Evolutionary conservation across 2,888 invertebrate genomes (phyloP).

Genomic region (Idaea straminata): DNA sequence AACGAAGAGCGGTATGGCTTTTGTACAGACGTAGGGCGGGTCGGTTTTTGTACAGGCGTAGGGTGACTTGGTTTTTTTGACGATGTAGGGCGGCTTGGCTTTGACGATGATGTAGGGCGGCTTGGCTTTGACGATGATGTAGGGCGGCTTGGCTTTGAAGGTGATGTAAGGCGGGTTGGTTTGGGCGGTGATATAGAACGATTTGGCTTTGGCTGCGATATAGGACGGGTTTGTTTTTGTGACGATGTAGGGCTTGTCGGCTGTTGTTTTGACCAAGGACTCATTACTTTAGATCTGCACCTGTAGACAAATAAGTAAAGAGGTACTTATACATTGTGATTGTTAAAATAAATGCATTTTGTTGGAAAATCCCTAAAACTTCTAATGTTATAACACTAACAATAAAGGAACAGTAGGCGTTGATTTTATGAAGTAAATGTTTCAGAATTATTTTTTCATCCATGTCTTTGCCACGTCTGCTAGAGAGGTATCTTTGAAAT

Average conservation of each 20-base stretch:
- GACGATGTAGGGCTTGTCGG: constrained; percentile 11
- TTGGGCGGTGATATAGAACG: background rate
- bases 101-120: background rate
- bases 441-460: constrained; percentile 5
- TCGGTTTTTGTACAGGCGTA: background rate
- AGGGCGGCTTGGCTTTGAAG: background rate
- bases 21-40: background rate
- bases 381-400: constrained; percentile 3
- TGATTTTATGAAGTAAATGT: constrained; percentile 6
- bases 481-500: constrained; percentile 5
- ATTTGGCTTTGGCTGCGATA: background rate
- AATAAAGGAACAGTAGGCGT: constrained; percentile 3
- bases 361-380: constrained; percentile 6
- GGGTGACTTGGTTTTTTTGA: background rate
- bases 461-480: background rate
- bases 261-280: constrained; percentile 5
- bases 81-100: background rate
- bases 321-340: background rate
- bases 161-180: background rate
- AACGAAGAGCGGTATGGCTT: too few relatives aligned
- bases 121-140: background rate
- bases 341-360: too few relatives aligned
- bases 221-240: constrained; percentile 7
- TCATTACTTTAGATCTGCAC: constrained; percentile 5
- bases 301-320: constrained; percentile 16